Percentiles rank a stretch among this genome's conserved stretches.
These are phyloP conservation scores for Lasioglossum marginatum DNA, from an alignment of 2,888 invertebrate genomes.

Conservation along the genomic window DNA sequence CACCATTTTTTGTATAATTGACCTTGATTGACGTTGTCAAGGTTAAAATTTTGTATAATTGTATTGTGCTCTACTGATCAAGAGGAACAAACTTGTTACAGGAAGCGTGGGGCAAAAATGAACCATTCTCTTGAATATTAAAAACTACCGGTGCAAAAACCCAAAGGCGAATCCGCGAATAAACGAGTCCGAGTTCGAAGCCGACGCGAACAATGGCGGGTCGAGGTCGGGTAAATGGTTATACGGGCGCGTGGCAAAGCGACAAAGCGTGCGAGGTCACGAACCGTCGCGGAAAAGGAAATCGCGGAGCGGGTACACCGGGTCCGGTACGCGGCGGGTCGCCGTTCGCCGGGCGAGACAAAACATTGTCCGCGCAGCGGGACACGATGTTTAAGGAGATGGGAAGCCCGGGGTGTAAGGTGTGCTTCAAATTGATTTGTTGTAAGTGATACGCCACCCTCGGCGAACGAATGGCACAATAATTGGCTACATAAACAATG, in stretches of 20 bases:
- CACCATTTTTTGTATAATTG: too few species aligned
- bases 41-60: too few species aligned
- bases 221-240: neutral
- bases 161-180: too few species aligned
- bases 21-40: too few species aligned
- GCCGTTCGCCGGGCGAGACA: slow-evolving; percentile 63
- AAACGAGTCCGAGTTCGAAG: too few species aligned
- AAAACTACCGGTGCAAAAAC: too few species aligned
- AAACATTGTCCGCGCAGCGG: slow-evolving; percentile 71
- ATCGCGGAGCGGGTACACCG: slow-evolving; percentile 32
- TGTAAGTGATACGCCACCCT: slow-evolving; percentile 72
- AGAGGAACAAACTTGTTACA: slow-evolving; percentile 13
- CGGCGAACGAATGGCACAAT: slow-evolving; percentile 71
- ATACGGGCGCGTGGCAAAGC: slow-evolving; percentile 52
- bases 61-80: too few species aligned
- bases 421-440: slow-evolving; percentile 71
- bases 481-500: slow-evolving; percentile 73
- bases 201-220: neutral
- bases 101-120: slow-evolving; percentile 62
- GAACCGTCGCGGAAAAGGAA: slow-evolving; percentile 54
- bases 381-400: slow-evolving; percentile 64
- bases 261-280: slow-evolving; percentile 54
- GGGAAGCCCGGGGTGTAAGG: slow-evolving; percentile 50
- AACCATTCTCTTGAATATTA: too few species aligned
- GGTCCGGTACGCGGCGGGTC: slow-evolving; percentile 19